Base-by-base conservation (phyloP, 2,113 vertebrate species). In the Burhinus bistriatus region DNA sequence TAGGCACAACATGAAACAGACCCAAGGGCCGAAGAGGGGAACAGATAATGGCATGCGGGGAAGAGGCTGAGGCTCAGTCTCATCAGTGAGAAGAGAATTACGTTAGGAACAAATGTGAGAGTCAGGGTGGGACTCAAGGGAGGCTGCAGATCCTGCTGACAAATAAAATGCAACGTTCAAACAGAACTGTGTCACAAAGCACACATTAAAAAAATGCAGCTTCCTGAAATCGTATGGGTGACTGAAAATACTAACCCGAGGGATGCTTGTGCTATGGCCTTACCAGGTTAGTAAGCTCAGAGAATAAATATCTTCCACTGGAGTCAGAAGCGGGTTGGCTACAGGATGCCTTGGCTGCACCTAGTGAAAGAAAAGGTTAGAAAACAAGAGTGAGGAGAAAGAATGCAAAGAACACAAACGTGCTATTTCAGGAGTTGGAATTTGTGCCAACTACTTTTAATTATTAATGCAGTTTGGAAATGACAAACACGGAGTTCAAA, bases 281-380 rank as follows among this genome's bases (percentile, higher is more conserved):
- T 95, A 98, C 98, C 96, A 94, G 83, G 90, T 93, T 57, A 96
- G 73, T 38, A 76, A 87, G 9, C 89, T 96, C 58, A 83, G 83
- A 64, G 92, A 95, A 78, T 75, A 92, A 83, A 83, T 66, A 12
- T 95, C 97, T 87, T 89, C 89, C 90, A 90, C 77, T n/a, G 70
- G 54, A 64, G 40, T 69, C 69, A 59, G 57, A 36, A 68, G 72
- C 9, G 94, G 95, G 66, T 95, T 86, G 90, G 94, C 73, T 77
- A 9, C 70, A 73, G 93, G 87, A 58, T 82, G 64, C 16, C 45
- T 85, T 75, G 68, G 65, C 91, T 69, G 87, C 65, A 84, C 93
- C 98, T 98, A 72, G 66, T 64, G 90, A 83, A 97, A 77, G 89
- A 89, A 85, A 34, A 93, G 9, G 14, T 89, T 49, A 73, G 79